Percentiles rank a stretch among this genome's conserved stretches.
Conservation (phyloP, 2,888 invertebrate species). For the Lepetodrilus schrolli region DNA sequence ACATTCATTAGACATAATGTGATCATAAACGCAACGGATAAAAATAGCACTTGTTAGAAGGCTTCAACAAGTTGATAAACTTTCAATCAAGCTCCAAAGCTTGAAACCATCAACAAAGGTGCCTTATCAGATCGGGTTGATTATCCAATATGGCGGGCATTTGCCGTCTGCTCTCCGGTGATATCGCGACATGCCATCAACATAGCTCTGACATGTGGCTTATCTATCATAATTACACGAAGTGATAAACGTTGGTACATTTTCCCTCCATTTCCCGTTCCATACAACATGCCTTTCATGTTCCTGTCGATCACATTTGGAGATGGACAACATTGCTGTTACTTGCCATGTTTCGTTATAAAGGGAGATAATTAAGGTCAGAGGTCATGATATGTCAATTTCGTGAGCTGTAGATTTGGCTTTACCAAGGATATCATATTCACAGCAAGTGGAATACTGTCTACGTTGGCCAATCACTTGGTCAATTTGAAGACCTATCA, state of each 20-base stretch:
- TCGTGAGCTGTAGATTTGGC: not conserved
- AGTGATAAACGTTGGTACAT: constrained; percentile 21
- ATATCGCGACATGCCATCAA: constrained; percentile 25
- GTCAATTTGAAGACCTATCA: constrained; percentile 14
- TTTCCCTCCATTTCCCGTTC: constrained; percentile 12
- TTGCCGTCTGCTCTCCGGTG: constrained; percentile 8
- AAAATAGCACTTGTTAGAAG: too few relatives aligned
- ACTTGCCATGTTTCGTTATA: constrained; percentile 5
- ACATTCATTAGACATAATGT: too few relatives aligned
- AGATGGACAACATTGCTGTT: constrained; percentile 24
- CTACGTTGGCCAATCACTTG: constrained; percentile 3
- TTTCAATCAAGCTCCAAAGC: constrained; percentile 8
- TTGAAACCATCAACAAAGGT: constrained; percentile 17
- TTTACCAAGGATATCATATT: constrained; percentile 10
- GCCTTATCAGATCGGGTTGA: not conserved
- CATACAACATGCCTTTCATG: not conserved
- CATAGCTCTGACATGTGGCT: constrained; percentile 14
- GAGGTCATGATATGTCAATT: constrained; percentile 13
- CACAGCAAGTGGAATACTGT: constrained; percentile 2
- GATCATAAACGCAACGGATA: too few relatives aligned
- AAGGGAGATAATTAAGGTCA: constrained; percentile 26
- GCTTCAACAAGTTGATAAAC: not conserved
- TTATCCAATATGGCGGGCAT: constrained; percentile 10
- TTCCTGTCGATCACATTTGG: not conserved
- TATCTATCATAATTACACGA: constrained; percentile 22